Evolutionary conservation across 2,888 invertebrate genomes (phyloP), one percentile per base, ranked within the genome.

Genomic region (Agriopis leucophaearia): DNA sequence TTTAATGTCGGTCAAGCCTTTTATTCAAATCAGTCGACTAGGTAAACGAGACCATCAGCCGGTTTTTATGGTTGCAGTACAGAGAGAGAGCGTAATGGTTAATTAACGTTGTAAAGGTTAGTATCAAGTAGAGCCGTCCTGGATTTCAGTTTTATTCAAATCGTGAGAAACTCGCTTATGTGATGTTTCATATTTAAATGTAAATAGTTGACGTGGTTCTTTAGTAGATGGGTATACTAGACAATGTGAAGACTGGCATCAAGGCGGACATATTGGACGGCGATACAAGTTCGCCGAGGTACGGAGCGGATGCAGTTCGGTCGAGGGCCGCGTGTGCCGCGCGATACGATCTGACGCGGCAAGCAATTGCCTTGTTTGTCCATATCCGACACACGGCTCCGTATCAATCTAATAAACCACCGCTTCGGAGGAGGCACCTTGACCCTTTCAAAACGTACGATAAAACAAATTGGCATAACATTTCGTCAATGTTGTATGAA

Each of bases 331-430:
- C 73, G 75, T 80, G 74, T 83, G 74, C 86, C 85, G 85, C 86
- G 87, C 78, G 77, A 91, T 85, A 83, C 78, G 76, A 91, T 91
- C 90, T 85, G 74, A 77, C 76, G 75, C 75, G 76, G 82, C 82
- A 78, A 83, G 87, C 90, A 89, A 90, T 90, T 89, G 90, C 89
- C 90, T 88, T 89, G 90, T 91, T 89, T 90, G 91, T 90, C 87
- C 83, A 84, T n/a, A n/a, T 78, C 81, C 79, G 75, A 75, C 75
- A 78, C 75, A 69, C 71, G 66, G 69, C 64, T 56, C 64, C 58
- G 57, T 64, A 60, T 68, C 66, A 61, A 57, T 61, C 66, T 70
- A 64, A 73, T 72, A 63, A 70, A 72, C 66, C 27, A 7, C 47
- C 35, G 45, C 27, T 15, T 61, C 59, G 70, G 70, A 75, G 73